Evolutionary conservation across 2,888 invertebrate genomes (phyloP), one percentile per base, ranked within the genome.

Genomic region (Colletes collaris): DNA sequence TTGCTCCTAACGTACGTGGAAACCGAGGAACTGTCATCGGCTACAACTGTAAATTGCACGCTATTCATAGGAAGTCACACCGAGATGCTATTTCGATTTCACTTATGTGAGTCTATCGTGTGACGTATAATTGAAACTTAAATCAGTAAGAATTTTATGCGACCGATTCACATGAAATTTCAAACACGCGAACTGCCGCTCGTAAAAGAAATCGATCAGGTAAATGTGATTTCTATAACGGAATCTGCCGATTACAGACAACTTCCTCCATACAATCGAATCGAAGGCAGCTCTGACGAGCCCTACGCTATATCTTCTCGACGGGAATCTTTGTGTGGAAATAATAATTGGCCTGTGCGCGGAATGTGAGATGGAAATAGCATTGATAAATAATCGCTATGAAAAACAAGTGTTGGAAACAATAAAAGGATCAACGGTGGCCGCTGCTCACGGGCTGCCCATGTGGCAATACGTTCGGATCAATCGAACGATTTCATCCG

Each of bases 281-380:
- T 16, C 59, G 0, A 27, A 58, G 7, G 76, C 81, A 6, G 53
- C 64, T 46, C 65, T 89, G 1, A 58, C 40, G 0, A 88, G 86
- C 69, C 79, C 84, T 3, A 1, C 2, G n/a, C 59, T 84, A 10
- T 1, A 58, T 49, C 4, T 64, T 5, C 5, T 60, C 3, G 53
- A 66, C 3, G 8, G 3, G 1, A 79, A 59, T 4, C 10, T 89
- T 2, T 89, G 89, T 56, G 16, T 89, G 4, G 79, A 88, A 65
- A 76, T 90, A 70, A 37, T 81, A 0, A 65, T 90, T 11, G 86
- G 86, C 5, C 64, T 90, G 10, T 90, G 90, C 40, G 40, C 66
- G 10, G 56, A 82, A 5, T 90, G 90, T 44, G 7, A 69, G 3
- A 52, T 88, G 10, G 37, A 77, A 1, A 27, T 89, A 5, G n/a